These are phyloP conservation scores for Microtus richardsoni DNA, from an alignment of 2,113 vertebrate genomes.

Conservation along the genomic window DNA sequence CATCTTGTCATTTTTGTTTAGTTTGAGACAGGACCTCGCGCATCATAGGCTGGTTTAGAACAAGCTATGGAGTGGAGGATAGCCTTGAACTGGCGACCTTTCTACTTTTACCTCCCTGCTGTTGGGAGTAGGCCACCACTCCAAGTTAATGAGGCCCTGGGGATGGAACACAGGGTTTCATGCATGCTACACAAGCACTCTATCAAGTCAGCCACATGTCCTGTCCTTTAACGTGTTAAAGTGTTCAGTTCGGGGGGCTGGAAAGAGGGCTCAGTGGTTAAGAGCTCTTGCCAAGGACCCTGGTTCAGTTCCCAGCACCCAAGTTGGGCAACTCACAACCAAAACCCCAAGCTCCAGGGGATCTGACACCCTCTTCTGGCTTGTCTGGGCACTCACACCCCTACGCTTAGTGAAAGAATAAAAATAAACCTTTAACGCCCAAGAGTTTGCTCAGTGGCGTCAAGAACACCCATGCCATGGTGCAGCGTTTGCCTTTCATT, in stretches of 20 bases:
- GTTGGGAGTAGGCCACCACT: not conserved
- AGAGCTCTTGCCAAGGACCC: not conserved
- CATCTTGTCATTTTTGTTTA: not conserved
- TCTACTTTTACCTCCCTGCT: not conserved
- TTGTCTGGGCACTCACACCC: not conserved
- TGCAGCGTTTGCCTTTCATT: not conserved
- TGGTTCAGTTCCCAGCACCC: not conserved
- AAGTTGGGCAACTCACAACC: not conserved
- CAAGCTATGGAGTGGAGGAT: not conserved
- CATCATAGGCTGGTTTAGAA: not conserved
- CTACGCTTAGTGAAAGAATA: not conserved
- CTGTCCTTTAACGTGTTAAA: not conserved
- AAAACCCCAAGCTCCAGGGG: not conserved
- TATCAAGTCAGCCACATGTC: not conserved
- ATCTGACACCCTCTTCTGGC: not conserved
- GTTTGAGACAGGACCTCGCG: not conserved
- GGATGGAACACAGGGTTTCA: not conserved
- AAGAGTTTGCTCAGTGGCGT: not conserved
- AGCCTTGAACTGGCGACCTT: not conserved
- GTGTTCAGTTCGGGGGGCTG: not conserved
- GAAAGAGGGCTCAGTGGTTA: not conserved
- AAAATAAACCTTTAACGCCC: not conserved
- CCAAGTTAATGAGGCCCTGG: not conserved
- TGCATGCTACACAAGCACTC: not conserved
- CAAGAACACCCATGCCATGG: fast-evolving